Evolutionary conservation across 2,113 vertebrate genomes (phyloP), one percentile per base, ranked within the genome.

Genomic region (Erinaceus europaeus): DNA sequence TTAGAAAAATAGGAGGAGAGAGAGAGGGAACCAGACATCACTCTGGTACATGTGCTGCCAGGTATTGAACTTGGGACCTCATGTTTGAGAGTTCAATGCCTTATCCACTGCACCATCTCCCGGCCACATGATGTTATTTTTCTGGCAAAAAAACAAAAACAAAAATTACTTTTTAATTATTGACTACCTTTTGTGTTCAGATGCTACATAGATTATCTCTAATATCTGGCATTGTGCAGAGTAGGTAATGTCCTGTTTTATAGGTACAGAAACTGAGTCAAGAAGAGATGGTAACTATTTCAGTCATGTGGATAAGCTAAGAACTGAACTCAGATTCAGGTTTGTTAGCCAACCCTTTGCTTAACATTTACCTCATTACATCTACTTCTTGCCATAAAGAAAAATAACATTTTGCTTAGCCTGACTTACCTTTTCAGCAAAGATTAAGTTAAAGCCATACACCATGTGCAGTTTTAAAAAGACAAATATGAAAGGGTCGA

Each of bases 251-350:
- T 10, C 34, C 13, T 46, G 4, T 87, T 67, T 73, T 72, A 40
- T 50, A 48, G 69, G 21, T 74, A 42, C 64, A 84, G 52, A 91
- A 91, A 59, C 40, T 21, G 62, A 91, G 55, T 27, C n/a, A 76
- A 46, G 50, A 25, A 64, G 18, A 57, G 27, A 65, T 44, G 69
- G 6, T 46, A 85, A 57, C 0, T 59, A 29, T 2, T 38, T 32
- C 34, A n/a, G 52, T 76, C 42, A 21, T 1, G 11, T 8, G 23
- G 76, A 74, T 42, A 71, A 48, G 20, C 21, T 34, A 5, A 62
- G 29, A 27, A 38, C 64, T 55, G 14, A 59, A 36, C 25, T 69
- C 0, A 0, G 18, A 42, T 68, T 27, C 23, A 32, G 10, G 17
- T 67, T 21, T 79, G 52, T 86, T 36, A 32, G 20, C 36, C 15